Evolutionary conservation across 1,140 invertebrate species (phyloP), one percentile per base, ranked within the genome.

Genomic region (Pemphigus obesinymphae): DNA sequence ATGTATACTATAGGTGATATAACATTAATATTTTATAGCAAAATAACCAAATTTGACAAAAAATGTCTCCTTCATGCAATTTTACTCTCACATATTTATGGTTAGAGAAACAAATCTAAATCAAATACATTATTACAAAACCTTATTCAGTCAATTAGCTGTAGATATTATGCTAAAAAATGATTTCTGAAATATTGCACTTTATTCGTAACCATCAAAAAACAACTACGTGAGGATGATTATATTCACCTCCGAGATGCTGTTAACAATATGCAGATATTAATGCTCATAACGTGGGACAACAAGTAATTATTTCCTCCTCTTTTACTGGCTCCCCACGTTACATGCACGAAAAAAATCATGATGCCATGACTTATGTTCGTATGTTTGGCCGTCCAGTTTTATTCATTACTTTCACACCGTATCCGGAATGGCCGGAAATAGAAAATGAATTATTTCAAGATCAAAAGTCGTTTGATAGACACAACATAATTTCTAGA

Each of bases 361-460:
- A 89, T 84, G 88, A 90, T 85, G n/a, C n/a, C n/a, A n/a, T n/a
- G n/a, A n/a, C n/a, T n/a, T n/a, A n/a, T n/a, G n/a, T n/a, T n/a
- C n/a, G 86, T 87, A 82, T 85, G 40, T 88, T 86, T 86, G 89
- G 89, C 34, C 70, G 70, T 34, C 82, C 82, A n/a, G 80, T 82
- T 63, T 66, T 82, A 7, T 83, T 83, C 73, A 26, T 83, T 10
- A 83, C 82, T 15, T 82, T 83, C 23, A 83, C 82, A 2, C 43
- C 34, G 37, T 72, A 82, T 72, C 63, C 63, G 6, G 31, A 82
- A 17, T 83, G 82, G 82, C 8, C 78, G 20, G 82, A 83, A 83
- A 82, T 82, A 48, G 48, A 26, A 13, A 53, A 45, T 37, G 13
- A 82, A 53, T 81, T 20, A 66, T 80, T 40, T 75, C 10, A 66